A percentile compares a stretch with the other conserved stretches of the same genome.
Evolutionary conservation across 1,140 invertebrate genomes (phyloP).

Genomic region (Bombus pyrosoma): DNA sequence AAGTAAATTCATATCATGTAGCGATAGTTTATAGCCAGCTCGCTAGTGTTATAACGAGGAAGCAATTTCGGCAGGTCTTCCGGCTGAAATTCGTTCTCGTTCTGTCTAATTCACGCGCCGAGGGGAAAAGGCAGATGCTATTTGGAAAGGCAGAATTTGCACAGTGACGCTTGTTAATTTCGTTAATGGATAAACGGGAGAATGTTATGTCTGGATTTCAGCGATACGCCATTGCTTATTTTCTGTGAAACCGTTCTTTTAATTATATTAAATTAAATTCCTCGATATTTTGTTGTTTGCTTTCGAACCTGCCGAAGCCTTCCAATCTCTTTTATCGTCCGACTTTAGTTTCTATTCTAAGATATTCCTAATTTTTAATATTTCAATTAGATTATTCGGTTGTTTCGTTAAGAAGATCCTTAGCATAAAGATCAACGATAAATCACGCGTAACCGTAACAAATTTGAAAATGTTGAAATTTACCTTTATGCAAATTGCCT

Average conservation of each 20-base stretch:
- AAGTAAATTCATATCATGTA: background rate
- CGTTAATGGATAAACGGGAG: slow-evolving; percentile 28
- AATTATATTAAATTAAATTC: slow-evolving; percentile 17
- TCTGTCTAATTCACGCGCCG: background rate
- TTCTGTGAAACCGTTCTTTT: slow-evolving; percentile 17
- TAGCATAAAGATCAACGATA: too few species aligned
- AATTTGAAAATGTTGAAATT: too few species aligned
- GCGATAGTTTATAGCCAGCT: background rate
- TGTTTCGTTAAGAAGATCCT: too few species aligned
- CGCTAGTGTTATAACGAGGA: slow-evolving; percentile 16
- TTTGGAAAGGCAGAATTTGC: slow-evolving; percentile 35
- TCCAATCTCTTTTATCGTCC: too few species aligned
- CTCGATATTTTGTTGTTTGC: background rate
- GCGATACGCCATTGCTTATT: slow-evolving; percentile 26
- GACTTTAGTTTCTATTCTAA: background rate
- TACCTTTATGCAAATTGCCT: too few species aligned
- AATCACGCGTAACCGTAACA: too few species aligned
- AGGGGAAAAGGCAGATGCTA: background rate
- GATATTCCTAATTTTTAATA: background rate
- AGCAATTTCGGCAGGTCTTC: slow-evolving; percentile 27
- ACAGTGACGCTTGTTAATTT: slow-evolving; percentile 49
- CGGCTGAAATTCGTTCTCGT: slow-evolving; percentile 8
- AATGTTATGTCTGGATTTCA: slow-evolving; percentile 37
- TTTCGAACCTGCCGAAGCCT: background rate
- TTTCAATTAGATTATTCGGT: too few species aligned